Evolutionary conservation across 2,113 vertebrate genomes (phyloP), one percentile per base, ranked within the genome.

Genomic region (Trogon melanurus): DNA sequence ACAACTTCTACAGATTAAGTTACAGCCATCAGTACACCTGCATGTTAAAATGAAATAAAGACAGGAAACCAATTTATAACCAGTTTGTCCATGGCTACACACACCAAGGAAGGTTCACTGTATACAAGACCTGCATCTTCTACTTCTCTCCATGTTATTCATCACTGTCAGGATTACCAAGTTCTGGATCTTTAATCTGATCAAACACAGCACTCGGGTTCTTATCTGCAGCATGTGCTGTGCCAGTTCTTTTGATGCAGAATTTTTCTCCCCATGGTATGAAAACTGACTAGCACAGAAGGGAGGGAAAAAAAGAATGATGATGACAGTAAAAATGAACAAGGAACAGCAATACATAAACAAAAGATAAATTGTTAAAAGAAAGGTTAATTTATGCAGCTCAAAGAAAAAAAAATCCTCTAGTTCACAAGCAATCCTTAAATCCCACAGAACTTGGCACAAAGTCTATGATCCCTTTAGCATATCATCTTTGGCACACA

Each of bases 311-410:
- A 25, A 57, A 30, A 89, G 57, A 78, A 95, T 38, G 48, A 85
- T 11, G 26, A 91, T 87, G 57, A 57, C 51, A 72, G 81, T 89
- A 88, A 34, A 95, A 93, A 90, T 34, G 62, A 91, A 96, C 78
- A 88, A 85, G 85, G 47, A 95, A 83, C 73, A 89, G 67, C 45
- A 91, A 92, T 67, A 88, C 8, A 89, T 38, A 95, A 95, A 97
- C 95, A 96, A 91, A 90, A 94, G 84, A 73, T 66, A 60, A 96
- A 93, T 91, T 95, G 86, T 95, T 92, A 89, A 45, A 73, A 93
- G 76, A 96, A 94, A 97, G 78, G 87, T 92, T 96, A 95, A 95
- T 92, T 92, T 94, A 96, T 89, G 81, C 89, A 93, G 91, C 48
- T 79, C 50, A 22, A 79, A 88, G 51, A 29, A 96, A 91, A 94